phyloP scores from a whole-genome alignment of 2,888 invertebrate species.

The Chalcis sispes region DNA sequence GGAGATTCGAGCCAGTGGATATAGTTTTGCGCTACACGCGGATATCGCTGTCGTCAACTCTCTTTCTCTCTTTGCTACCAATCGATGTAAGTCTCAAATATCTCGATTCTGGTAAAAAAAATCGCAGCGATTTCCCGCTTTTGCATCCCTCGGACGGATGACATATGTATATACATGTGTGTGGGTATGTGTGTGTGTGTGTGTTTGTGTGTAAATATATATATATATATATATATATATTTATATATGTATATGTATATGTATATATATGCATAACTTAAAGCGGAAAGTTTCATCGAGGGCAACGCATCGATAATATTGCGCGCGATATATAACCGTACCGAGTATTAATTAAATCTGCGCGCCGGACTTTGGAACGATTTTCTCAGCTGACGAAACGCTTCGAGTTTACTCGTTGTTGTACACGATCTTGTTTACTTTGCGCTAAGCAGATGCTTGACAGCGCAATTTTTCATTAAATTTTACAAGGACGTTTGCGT shows the following conservation, averaged over 20 bases:
- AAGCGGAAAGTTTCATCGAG: constrained; percentile 68
- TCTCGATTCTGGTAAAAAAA: constrained; percentile 22
- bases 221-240: no score
- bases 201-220: no score
- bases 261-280: no score
- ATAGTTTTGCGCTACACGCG: neutral
- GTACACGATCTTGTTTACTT: constrained; percentile 24
- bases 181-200: no score
- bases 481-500: constrained; percentile 11
- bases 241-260: no score
- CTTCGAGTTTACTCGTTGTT: constrained; percentile 20
- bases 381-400: neutral
- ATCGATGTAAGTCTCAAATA: neutral
- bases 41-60: neutral
- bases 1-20: no score
- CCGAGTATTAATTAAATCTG: constrained; percentile 65
- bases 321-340: constrained; percentile 55
- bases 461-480: neutral
- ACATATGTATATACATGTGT: no score
- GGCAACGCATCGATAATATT: constrained; percentile 68
- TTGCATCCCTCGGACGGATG: constrained; percentile 40
- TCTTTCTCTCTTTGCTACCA: neutral
- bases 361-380: constrained; percentile 35
- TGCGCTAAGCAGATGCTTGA: neutral
- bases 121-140: constrained; percentile 25